These are phyloP conservation scores for Enteromius trimaculatus DNA, from an alignment of 2,797 vertebrate species.

Conservation along the genomic window DNA sequence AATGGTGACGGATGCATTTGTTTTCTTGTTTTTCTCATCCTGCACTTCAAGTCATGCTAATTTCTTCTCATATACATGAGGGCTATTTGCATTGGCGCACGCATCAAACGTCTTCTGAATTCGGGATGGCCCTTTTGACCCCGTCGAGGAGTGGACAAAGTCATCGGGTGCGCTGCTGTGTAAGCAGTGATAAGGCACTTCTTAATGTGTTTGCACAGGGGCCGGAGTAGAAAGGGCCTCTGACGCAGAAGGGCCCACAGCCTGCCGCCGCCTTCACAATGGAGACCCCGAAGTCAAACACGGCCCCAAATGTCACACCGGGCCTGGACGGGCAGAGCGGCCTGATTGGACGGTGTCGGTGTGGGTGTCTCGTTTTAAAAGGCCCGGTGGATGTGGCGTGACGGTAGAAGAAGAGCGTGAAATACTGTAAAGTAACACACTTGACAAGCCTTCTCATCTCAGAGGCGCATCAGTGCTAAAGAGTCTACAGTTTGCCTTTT, in stretches of 20 bases:
- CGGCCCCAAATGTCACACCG: conserved; percentile 61
- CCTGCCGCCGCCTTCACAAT: conserved; percentile 62
- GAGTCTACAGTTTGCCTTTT: conserved; percentile 24
- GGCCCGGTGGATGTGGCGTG: conserved; percentile 2
- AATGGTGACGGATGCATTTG: not conserved
- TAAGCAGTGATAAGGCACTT: conserved; percentile 81
- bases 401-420: conserved; percentile 42
- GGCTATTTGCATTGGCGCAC: conserved; percentile 33
- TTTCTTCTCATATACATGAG: conserved; percentile 39
- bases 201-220: conserved; percentile 84
- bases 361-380: conserved; percentile 53
- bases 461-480: conserved; percentile 59
- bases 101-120: conserved; percentile 43
- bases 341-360: conserved; percentile 49
- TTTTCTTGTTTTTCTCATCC: not conserved
- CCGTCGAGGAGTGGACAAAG: conserved; percentile 35
- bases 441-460: conserved; percentile 61
- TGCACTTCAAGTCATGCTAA: conserved; percentile 13
- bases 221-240: conserved; percentile 75
- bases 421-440: conserved; percentile 18
- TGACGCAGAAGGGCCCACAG: conserved; percentile 80
- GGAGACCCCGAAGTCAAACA: conserved; percentile 61
- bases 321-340: conserved; percentile 27
- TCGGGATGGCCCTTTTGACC: conserved; percentile 49
- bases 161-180: conserved; percentile 66